These are phyloP conservation scores for Indicator maculatus DNA, from an alignment of 2,113 vertebrate genomes.

Conservation along the genomic window DNA sequence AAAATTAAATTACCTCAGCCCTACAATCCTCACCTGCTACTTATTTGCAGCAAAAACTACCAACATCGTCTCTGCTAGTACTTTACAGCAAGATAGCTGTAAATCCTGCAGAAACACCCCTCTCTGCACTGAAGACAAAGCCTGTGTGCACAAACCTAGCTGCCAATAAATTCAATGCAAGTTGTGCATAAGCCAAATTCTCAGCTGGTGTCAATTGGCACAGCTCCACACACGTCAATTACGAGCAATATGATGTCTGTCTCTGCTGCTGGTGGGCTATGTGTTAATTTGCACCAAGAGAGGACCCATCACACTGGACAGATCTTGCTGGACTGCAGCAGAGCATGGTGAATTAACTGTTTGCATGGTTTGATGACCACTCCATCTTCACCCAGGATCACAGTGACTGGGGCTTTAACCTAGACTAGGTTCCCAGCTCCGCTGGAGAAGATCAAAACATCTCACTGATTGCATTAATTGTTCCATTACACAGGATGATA, in stretches of 20 bases:
- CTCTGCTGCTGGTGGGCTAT: conserved; percentile 7
- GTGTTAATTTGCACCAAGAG: conserved; percentile 10
- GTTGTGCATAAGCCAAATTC: conserved; percentile 38
- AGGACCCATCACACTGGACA: neutral
- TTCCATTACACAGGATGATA: neutral
- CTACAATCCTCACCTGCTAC: neutral
- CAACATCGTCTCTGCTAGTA: neutral
- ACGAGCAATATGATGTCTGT: conserved; percentile 39
- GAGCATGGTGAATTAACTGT: neutral
- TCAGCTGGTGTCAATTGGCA: conserved; percentile 42
- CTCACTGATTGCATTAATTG: neutral
- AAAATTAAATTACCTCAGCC: neutral
- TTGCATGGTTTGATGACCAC: neutral
- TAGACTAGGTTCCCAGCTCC: neutral
- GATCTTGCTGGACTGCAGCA: neutral
- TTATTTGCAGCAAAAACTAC: neutral
- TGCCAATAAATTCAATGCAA: conserved; percentile 39
- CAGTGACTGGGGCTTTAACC: neutral
- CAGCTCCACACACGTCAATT: conserved; percentile 8
- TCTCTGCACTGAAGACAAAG: neutral
- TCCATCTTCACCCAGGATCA: neutral
- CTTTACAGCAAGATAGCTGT: neutral
- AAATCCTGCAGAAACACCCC: neutral
- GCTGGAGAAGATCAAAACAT: neutral
- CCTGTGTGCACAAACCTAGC: neutral